Conservation (phyloP, 2,888 invertebrate genomes). For the Cerastis rubricosa region DNA sequence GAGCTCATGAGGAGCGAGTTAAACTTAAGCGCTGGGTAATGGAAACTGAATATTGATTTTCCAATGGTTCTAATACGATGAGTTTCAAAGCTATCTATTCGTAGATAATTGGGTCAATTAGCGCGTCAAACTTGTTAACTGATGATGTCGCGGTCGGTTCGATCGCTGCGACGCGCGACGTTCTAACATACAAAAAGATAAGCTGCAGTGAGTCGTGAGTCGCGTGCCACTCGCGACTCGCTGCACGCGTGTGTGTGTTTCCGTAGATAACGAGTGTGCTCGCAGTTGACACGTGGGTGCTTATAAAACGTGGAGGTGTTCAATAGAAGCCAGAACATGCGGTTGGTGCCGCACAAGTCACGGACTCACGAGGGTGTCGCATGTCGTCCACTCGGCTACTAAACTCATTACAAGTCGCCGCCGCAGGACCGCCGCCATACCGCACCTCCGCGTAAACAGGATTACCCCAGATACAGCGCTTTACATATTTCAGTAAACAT, state of each 20-base stretch:
- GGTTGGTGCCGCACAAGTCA: not conserved
- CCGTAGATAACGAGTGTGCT: no score
- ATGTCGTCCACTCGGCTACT: not conserved
- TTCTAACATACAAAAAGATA: no score
- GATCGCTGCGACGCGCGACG: not conserved
- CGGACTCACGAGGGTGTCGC: not conserved
- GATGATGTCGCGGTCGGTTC: constrained; percentile 14
- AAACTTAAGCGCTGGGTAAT: not conserved
- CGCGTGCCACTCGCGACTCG: no score
- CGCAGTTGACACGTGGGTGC: no score
- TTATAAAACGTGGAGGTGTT: no score
- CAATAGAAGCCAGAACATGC: not conserved
- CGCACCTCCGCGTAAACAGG: not conserved
- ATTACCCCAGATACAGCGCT: not conserved
- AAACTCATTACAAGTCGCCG: not conserved
- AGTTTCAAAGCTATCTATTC: not conserved
- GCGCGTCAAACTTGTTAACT: constrained; percentile 8
- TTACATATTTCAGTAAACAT: not conserved
- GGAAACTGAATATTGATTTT: not conserved
- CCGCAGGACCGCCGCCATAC: not conserved
- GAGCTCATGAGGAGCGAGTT: no score
- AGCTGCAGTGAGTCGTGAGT: no score
- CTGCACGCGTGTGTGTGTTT: no score
- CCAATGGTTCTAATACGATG: not conserved
- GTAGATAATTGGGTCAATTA: constrained; percentile 14